These are phyloP conservation scores for Hemicordylus capensis DNA, from an alignment of 2,113 vertebrate species.

Conservation along the genomic window DNA sequence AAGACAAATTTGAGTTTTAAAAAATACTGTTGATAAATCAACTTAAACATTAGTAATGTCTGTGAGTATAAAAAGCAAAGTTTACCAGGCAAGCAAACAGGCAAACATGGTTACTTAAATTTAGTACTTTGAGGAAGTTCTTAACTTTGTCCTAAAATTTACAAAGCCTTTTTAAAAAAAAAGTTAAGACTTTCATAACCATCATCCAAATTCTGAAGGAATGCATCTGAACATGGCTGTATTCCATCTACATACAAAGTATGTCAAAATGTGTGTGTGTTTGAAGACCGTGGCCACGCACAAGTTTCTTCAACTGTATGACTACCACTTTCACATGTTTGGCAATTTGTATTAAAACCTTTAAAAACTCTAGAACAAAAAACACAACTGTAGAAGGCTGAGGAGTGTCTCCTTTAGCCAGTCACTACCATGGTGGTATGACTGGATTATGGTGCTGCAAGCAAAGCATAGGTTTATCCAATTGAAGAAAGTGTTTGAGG, in stretches of 20 bases:
- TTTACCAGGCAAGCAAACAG: conserved; percentile 93
- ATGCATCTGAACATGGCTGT: conserved; percentile 69
- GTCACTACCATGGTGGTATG: conserved; percentile 38
- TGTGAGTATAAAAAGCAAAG: conserved; percentile 93
- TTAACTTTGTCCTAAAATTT: conserved; percentile 75
- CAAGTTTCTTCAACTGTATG: conserved; percentile 28
- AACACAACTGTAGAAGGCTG: conserved; percentile 62
- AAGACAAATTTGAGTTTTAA: conserved; percentile 92
- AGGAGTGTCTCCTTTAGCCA: conserved; percentile 54
- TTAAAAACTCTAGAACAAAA: conserved; percentile 53
- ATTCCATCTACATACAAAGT: conserved; percentile 74
- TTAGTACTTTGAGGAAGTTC: conserved; percentile 94
- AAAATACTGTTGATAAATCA: conserved; percentile 94
- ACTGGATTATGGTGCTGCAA: conserved; percentile 59
- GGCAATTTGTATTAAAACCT: conserved; percentile 71
- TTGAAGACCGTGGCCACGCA: conserved; percentile 76
- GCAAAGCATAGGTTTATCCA: conserved; percentile 30
- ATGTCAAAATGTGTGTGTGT: conserved; percentile 56
- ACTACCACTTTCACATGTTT: conserved; percentile 69
- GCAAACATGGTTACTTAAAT: conserved; percentile 87
- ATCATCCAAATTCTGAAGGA: conserved; percentile 74
- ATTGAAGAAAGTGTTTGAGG: conserved; percentile 41
- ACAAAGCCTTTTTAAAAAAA: conserved; percentile 69
- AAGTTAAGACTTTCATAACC: conserved; percentile 65
- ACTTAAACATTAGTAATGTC: conserved; percentile 96